Evolutionary conservation across 2,888 invertebrate species (phyloP).

Genomic region (Drosophila mettleri): DNA sequence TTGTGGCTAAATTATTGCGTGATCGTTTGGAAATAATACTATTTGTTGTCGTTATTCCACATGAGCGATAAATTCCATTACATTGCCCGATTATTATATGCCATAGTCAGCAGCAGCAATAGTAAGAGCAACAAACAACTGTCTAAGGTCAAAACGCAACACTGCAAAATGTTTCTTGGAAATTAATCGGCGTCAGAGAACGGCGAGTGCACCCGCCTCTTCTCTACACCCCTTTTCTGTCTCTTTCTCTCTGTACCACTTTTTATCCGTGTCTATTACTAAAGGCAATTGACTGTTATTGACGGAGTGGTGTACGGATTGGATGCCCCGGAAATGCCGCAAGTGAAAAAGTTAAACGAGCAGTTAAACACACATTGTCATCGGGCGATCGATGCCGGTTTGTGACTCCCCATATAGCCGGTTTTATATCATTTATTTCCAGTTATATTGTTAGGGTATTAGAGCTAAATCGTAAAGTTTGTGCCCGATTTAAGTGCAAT

Average conservation of each 20-base stretch:
- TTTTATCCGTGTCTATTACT: constrained; percentile 20
- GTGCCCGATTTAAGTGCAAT: not conserved
- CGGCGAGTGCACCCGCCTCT: not conserved
- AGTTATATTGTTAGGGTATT: constrained; percentile 11
- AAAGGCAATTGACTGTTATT: constrained; percentile 26
- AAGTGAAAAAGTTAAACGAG: constrained; percentile 7
- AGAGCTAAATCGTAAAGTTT: not conserved
- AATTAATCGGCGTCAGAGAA: constrained; percentile 37
- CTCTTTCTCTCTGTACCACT: not conserved
- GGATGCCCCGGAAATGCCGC: constrained; percentile 48
- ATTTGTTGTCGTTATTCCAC: constrained; percentile 36
- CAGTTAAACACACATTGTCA: constrained; percentile 15
- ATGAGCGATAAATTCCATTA: constrained; percentile 45
- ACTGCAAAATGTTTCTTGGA: constrained; percentile 51
- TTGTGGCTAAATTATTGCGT: constrained; percentile 21
- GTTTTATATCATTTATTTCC: constrained; percentile 13
- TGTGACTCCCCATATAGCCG: constrained; percentile 50
- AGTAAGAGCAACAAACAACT: constrained; percentile 39
- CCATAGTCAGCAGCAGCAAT: constrained; percentile 5
- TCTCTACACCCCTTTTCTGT: not conserved
- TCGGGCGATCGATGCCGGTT: constrained; percentile 15
- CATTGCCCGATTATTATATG: constrained; percentile 46
- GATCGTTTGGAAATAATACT: constrained; percentile 18
- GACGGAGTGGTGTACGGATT: constrained; percentile 13
- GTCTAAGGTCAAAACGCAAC: constrained; percentile 49